A percentile compares a stretch with the other conserved stretches of the same genome.
Evolutionary conservation across 2,797 vertebrate genomes (phyloP).

Genomic region (Malurus splendens): DNA sequence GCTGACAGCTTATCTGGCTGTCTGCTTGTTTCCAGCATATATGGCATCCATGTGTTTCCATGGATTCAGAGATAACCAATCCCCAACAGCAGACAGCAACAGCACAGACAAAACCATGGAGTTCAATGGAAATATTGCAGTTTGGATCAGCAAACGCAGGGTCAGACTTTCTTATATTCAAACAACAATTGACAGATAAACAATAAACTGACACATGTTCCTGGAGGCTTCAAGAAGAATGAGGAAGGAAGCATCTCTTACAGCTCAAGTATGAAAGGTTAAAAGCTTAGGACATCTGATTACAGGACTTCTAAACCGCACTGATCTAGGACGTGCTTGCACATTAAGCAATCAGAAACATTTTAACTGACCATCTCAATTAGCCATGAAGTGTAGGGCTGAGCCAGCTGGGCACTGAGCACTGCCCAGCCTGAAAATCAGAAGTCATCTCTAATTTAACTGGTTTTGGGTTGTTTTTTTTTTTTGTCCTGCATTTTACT

Average conservation of each 20-base stretch:
- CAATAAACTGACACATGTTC: neutral
- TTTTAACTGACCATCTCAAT: neutral
- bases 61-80: neutral
- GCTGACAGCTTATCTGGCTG: neutral
- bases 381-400: neutral
- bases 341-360: constrained; percentile 9
- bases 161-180: neutral
- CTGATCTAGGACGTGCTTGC: neutral
- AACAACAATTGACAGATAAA: neutral
- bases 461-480: accelerated
- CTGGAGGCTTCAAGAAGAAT: neutral
- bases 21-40: neutral
- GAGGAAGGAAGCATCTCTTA: neutral
- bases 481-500: neutral
- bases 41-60: neutral
- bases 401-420: neutral
- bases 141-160: neutral
- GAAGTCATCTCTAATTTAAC: neutral
- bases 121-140: neutral
- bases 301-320: neutral
- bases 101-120: neutral
- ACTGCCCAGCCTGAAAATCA: neutral
- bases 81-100: neutral
- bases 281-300: neutral
- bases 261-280: constrained; percentile 4